Conservation (phyloP, 1,140 invertebrate genomes). For the Eumeta japonica region DNA sequence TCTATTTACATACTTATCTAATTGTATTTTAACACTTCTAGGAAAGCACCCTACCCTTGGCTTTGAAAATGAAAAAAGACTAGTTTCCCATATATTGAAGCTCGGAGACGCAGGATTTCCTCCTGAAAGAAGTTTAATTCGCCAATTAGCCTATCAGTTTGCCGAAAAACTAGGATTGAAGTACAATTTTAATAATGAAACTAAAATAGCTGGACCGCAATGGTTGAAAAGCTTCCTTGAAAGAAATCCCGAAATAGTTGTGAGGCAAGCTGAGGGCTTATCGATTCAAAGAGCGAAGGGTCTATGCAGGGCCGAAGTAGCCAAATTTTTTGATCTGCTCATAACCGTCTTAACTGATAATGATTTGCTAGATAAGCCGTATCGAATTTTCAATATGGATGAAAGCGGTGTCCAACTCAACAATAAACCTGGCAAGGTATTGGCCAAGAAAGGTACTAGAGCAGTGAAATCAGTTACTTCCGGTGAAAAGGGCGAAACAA, state of each 20-base stretch:
- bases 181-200: conserved; percentile 29
- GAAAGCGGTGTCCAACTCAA: conserved; percentile 42
- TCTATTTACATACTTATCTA: conserved; percentile 7
- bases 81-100: conserved; percentile 28
- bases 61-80: too few relatives aligned
- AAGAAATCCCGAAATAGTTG: conserved; percentile 26
- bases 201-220: conserved; percentile 21
- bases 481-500: too few relatives aligned
- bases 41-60: conserved; percentile 27
- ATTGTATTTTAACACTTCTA: conserved; percentile 11
- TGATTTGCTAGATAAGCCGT: conserved; percentile 30
- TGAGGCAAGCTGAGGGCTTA: conserved; percentile 35
- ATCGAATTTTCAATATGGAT: conserved; percentile 39
- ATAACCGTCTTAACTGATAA: conserved; percentile 17
- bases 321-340: conserved; percentile 25
- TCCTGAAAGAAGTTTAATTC: conserved; percentile 19
- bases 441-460: too few relatives aligned
- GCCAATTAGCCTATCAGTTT: too few relatives aligned
- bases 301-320: conserved; percentile 25
- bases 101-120: too few relatives aligned
- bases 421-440: too few relatives aligned
- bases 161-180: conserved; percentile 25
- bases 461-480: too few relatives aligned
- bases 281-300: conserved; percentile 28
- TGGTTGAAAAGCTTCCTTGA: conserved; percentile 30